Base-by-base conservation (phyloP, 2,113 vertebrate species). In the Chascanopsetta lugubris region DNA sequence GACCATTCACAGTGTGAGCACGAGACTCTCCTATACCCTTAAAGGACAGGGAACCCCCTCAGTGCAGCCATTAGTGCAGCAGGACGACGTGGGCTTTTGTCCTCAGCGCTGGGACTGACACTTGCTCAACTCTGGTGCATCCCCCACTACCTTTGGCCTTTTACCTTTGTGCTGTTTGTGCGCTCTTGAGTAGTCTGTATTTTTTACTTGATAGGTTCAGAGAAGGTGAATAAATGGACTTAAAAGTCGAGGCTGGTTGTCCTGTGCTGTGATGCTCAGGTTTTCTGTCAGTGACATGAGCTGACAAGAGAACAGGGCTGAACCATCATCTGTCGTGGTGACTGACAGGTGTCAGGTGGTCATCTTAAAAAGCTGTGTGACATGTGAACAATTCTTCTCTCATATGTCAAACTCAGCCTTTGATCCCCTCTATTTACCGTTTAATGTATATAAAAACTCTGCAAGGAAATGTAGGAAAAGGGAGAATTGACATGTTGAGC, bases 21-120 rank as follows among this genome's bases (percentile, higher is more conserved):
- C n/a, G n/a, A n/a, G n/a, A n/a, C n/a, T n/a, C n/a, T n/a, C n/a
- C n/a, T n/a, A n/a, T n/a, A n/a, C n/a, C n/a, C n/a, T n/a, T n/a
- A n/a, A n/a, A 64, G 71, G 69, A 46, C 62, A 75, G 77, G 83
- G 68, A 83, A 79, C 53, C 80, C 75, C 79, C 77, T 38, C 58
- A 27, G 75, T 68, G 12, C 8, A n/a, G 59, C 74, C 49, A 54
- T 75, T 54, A 82, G 73, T 60, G 58, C 13, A 57, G 54, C 17
- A 57, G 45, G 40, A n/a, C n/a, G n/a, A n/a, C n/a, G n/a, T n/a
- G n/a, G n/a, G n/a, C n/a, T n/a, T n/a, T n/a, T n/a, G n/a, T n/a
- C n/a, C n/a, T n/a, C n/a, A n/a, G n/a, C n/a, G n/a, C n/a, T n/a
- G n/a, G n/a, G n/a, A n/a, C n/a, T n/a, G n/a, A n/a, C n/a, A n/a